Percentiles rank a stretch among this genome's conserved stretches.
phyloP scores from a whole-genome alignment of 2,113 vertebrate species.

The Larimichthys crocea region DNA sequence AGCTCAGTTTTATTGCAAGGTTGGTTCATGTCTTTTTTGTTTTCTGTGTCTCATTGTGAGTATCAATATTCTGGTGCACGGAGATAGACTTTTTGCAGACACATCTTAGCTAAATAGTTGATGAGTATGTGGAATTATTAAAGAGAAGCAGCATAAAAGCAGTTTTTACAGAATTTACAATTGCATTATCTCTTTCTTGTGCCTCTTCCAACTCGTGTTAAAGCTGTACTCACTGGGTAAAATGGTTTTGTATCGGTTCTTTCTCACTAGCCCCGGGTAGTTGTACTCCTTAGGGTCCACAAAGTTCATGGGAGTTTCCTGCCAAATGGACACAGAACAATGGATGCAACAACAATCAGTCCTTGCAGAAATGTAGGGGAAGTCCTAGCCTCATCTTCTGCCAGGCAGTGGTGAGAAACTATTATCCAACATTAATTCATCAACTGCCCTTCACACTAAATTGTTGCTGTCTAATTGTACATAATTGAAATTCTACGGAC shows the following conservation, averaged over 20 bases:
- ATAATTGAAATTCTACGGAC: conserved; percentile 11
- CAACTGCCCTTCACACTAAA: conserved; percentile 5
- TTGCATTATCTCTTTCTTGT: conserved; percentile 3
- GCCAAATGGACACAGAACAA: conserved; percentile 68
- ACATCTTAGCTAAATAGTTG: conserved; percentile 6
- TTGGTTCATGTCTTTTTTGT: neutral
- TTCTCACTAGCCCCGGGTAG: conserved; percentile 96
- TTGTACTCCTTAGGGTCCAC: conserved; percentile 98
- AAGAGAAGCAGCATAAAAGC: neutral
- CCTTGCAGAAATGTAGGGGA: conserved; percentile 22
- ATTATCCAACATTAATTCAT: conserved; percentile 3
- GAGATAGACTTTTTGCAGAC: neutral
- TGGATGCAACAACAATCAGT: conserved; percentile 31
- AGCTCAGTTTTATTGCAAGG: neutral
- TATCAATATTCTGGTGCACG: conserved; percentile 9
- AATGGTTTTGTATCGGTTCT: conserved; percentile 99
- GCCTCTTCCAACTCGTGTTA: neutral
- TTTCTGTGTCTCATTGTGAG: conserved; percentile 3
- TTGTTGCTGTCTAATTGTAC: conserved; percentile 19
- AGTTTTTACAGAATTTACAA: neutral
- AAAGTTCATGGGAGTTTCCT: conserved; percentile 99
- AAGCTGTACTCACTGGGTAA: conserved; percentile 92
- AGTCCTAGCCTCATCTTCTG: neutral
- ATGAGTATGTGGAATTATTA: conserved; percentile 16
- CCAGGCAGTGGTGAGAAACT: neutral